phyloP scores from a whole-genome alignment of 2,113 vertebrate species.

The Tringa solitaria region DNA sequence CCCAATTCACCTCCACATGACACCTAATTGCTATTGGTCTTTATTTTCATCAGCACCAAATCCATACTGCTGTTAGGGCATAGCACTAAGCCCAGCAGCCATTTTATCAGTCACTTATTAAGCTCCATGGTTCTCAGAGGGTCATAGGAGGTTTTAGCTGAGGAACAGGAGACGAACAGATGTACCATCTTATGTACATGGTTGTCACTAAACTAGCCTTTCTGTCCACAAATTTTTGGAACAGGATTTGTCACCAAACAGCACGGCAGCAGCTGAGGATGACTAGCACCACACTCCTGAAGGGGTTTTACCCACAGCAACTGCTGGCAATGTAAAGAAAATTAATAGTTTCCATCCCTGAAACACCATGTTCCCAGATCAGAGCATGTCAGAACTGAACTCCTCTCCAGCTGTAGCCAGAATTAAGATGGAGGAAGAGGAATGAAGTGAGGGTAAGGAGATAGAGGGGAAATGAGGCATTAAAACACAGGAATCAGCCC shows the following conservation, averaged over 20 bases:
- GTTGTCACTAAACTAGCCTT: neutral
- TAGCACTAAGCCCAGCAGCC: neutral
- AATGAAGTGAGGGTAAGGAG: neutral
- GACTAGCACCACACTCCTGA: neutral
- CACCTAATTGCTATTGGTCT: neutral
- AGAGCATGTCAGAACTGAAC: neutral
- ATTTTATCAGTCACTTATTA: neutral
- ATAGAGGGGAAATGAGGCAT: neutral
- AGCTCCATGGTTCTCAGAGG: neutral
- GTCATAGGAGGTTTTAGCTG: neutral
- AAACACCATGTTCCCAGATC: neutral
- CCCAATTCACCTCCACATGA: accelerated
- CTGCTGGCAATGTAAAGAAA: neutral
- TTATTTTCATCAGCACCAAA: neutral
- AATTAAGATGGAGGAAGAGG: neutral
- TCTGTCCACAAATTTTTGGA: neutral
- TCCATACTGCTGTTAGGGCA: accelerated
- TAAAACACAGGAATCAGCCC: neutral
- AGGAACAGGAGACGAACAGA: neutral
- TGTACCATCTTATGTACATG: neutral
- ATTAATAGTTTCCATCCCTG: neutral
- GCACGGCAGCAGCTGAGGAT: neutral
- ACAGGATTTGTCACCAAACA: neutral
- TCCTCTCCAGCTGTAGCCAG: neutral
- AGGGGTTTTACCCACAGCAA: neutral